Evolutionary conservation across 1,140 invertebrate genomes (phyloP).

Genomic region (Heliconius nattereri): DNA sequence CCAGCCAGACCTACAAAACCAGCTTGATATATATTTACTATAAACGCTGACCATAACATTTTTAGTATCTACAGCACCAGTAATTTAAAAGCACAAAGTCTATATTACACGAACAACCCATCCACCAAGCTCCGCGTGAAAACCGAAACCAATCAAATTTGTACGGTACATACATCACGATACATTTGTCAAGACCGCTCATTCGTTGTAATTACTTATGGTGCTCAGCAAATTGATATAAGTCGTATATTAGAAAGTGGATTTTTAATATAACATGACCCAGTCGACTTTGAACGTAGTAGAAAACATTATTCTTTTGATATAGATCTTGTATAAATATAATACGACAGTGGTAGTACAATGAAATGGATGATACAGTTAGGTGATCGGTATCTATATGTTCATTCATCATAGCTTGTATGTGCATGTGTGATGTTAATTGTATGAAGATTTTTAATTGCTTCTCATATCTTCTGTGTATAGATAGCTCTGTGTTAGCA

Average conservation of each 20-base stretch:
- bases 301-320: slow-evolving; percentile 53
- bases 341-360: slow-evolving; percentile 61
- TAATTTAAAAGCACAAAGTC: background rate
- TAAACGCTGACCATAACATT: background rate
- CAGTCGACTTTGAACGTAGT: slow-evolving; percentile 51
- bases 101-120: background rate
- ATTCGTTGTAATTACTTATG: slow-evolving; percentile 68
- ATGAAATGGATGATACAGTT: slow-evolving; percentile 35
- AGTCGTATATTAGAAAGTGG: slow-evolving; percentile 67
- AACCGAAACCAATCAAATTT: slow-evolving; percentile 66
- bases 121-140: slow-evolving; percentile 28
- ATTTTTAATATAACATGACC: slow-evolving; percentile 43
- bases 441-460: background rate
- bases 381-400: slow-evolving; percentile 55
- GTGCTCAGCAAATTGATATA: slow-evolving; percentile 66
- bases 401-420: slow-evolving; percentile 56
- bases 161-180: slow-evolving; percentile 68
- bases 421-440: background rate
- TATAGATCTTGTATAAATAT: slow-evolving; percentile 67
- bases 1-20: background rate
- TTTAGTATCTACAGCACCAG: background rate
- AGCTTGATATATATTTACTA: background rate
- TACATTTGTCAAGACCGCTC: slow-evolving; percentile 70
- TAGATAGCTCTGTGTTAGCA: background rate
- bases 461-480: background rate